Conservation (phyloP, 1,140 invertebrate genomes). For the Bombus vancouverensis region DNA sequence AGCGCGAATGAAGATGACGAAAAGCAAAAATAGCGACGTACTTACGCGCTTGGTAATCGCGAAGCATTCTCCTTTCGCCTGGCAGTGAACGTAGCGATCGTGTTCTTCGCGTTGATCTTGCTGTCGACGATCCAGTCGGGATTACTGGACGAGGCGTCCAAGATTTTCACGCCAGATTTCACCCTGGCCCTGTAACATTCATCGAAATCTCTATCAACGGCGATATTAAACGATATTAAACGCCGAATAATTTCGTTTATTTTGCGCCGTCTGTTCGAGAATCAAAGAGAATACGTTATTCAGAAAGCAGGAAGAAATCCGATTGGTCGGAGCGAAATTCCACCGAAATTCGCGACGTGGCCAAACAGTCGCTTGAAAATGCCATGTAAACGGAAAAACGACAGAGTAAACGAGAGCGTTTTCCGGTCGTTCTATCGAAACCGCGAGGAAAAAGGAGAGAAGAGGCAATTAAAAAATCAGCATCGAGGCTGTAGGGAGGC, state of each 20-base stretch:
- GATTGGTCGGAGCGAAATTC: neutral
- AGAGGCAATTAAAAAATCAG: neutral
- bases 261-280: neutral
- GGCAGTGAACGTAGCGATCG: constrained; percentile 92
- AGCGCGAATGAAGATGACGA: neutral
- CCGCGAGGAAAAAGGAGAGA: neutral
- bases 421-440: neutral
- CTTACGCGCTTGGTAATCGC: constrained; percentile 74
- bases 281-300: constrained; percentile 19
- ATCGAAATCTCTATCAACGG: neutral
- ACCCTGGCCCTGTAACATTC: constrained; percentile 89
- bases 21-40: constrained; percentile 47
- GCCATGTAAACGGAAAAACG: neutral
- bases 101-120: constrained; percentile 92
- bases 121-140: constrained; percentile 92
- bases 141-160: constrained; percentile 90
- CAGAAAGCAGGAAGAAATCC: neutral
- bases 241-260: neutral
- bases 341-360: neutral
- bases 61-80: constrained; percentile 85
- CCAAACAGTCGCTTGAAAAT: constrained; percentile 1
- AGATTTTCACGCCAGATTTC: constrained; percentile 91
- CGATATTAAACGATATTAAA: neutral
- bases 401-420: neutral
- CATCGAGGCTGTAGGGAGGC: too few species aligned